Evolutionary conservation across 2,797 vertebrate species (phyloP).

Genomic region (Tenualosa ilisha): DNA sequence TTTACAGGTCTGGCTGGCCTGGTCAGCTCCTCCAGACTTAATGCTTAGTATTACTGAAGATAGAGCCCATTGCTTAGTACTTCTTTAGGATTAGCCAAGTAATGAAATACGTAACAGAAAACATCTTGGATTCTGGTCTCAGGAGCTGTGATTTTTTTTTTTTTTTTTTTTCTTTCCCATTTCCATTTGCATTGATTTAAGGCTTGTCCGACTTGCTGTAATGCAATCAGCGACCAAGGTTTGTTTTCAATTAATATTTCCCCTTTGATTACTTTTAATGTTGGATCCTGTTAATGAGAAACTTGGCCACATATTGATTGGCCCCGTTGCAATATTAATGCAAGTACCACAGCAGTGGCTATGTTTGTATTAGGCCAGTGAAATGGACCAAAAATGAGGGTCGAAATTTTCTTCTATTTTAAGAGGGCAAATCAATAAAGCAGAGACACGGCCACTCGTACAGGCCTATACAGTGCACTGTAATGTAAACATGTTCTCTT

Average conservation of each 20-base stretch:
- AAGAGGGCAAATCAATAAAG: too few relatives aligned
- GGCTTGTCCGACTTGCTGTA: not conserved
- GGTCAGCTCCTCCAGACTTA: not conserved
- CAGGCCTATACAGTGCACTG: too few relatives aligned
- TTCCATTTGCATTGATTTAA: constrained; percentile 6
- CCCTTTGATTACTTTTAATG: constrained; percentile 2
- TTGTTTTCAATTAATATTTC: constrained; percentile 13
- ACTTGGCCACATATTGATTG: not conserved
- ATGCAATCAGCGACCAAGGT: not conserved
- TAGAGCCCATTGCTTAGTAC: not conserved
- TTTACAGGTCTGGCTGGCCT: not conserved
- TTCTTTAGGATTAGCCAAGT: not conserved
- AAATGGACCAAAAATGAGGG: too few relatives aligned
- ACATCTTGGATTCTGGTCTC: not conserved
- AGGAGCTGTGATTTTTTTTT: not conserved
- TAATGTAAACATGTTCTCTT: too few relatives aligned
- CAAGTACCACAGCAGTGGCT: not conserved
- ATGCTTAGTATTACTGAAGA: not conserved
- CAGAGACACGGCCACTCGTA: too few relatives aligned
- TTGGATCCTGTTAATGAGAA: not conserved
- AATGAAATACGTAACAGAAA: not conserved
- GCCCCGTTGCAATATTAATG: not conserved
- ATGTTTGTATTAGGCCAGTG: too few relatives aligned
- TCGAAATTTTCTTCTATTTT: too few relatives aligned
- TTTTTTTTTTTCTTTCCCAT: not conserved